Base-by-base conservation (phyloP, 2,888 invertebrate species). In the Cheilosia variabilis region DNA sequence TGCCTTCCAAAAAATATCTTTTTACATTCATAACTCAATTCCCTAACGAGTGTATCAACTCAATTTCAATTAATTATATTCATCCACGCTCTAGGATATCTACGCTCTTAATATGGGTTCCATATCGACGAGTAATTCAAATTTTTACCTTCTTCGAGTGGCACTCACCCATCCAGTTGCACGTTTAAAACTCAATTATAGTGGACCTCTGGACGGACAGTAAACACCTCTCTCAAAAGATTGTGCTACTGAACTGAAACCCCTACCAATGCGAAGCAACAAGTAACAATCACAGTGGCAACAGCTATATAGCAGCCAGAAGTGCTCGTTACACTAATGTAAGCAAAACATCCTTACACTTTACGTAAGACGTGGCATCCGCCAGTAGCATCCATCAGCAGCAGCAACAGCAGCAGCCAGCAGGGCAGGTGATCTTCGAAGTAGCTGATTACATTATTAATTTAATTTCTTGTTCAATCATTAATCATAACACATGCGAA, bases 391-490 rank as follows among this genome's bases (percentile, higher is more conserved):
- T 31, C 10, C 73, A 73, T 15, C 17, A 52, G 52, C 66, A 63
- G 52, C 75, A 88, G n/a, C 27, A 31, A 7, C 27, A 0, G 63
- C 66, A 63, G 45, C 72, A 57, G 71, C 80, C 80, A 78, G 72
- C 17, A 63, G 68, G 55, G 79, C 83, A 86, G 81, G 76, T 82
- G 87, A 87, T 87, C 84, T 81, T 88, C 89, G 90, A 89, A 89
- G 90, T 90, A 91, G 91, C 90, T 90, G 89, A 89, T 89, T 89
- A 88, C 89, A 89, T 89, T 89, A 89, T 89, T 91, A 91, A 91
- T 91, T 91, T 91, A 91, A 90, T 90, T 91, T 90, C 91, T 90
- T 90, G 91, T 91, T 90, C 90, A 90, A 90, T 90, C 91, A 91
- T 91, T 90, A 91, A 91, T 91, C 91, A 91, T 90, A 90, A 91